phyloP scores from a whole-genome alignment of 2,113 vertebrate species.

The Aphelocoma coerulescens region DNA sequence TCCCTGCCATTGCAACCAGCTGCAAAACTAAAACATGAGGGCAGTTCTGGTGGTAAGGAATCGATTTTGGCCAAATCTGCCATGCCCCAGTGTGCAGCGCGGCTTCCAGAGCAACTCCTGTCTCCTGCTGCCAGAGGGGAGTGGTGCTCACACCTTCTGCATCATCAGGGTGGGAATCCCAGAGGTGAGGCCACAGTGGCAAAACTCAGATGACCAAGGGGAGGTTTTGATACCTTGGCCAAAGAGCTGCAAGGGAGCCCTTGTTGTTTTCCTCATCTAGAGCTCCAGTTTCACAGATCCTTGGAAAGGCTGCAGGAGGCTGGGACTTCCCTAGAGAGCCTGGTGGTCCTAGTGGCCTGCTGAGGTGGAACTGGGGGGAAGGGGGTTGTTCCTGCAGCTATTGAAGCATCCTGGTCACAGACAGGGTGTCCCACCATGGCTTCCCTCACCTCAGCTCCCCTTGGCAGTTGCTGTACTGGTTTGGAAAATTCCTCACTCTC shows the following conservation, averaged over 20 bases:
- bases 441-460: background rate
- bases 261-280: background rate
- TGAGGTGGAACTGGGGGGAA: background rate
- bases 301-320: background rate
- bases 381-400: background rate
- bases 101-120: background rate
- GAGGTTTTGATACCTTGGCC: background rate
- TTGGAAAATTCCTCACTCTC: background rate
- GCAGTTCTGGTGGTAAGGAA: background rate
- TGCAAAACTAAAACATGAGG: constrained; percentile 24
- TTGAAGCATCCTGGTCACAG: background rate
- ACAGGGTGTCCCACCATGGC: fast-evolving
- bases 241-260: background rate
- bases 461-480: background rate
- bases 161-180: background rate
- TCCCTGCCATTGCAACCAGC: background rate
- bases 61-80: background rate
- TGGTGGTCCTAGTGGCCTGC: background rate
- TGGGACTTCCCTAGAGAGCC: background rate
- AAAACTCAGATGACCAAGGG: background rate
- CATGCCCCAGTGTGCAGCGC: background rate
- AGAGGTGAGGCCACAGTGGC: background rate
- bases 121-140: background rate
- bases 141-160: background rate
- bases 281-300: background rate